phyloP scores from a whole-genome alignment of 1,140 invertebrate genomes.

The Sminthurides bifidus region DNA sequence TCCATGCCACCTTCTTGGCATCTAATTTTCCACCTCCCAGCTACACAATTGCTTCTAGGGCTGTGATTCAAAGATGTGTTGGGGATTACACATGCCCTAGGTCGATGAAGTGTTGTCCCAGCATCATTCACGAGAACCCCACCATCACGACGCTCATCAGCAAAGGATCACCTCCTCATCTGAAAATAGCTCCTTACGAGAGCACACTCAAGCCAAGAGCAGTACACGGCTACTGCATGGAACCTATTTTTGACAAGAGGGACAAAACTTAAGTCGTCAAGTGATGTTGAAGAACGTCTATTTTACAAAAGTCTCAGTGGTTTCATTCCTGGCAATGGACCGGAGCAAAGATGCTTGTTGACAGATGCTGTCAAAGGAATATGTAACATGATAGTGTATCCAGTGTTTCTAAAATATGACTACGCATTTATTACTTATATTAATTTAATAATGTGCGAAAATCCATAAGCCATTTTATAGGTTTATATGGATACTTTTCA shows the following conservation, averaged over 20 bases:
- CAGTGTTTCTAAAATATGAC: background rate
- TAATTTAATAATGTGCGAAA: no score
- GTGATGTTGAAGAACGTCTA: background rate
- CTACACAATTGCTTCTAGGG: background rate
- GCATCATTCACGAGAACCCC: background rate
- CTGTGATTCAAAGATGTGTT: slow-evolving; percentile 4
- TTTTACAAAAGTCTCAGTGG: background rate
- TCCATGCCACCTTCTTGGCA: background rate
- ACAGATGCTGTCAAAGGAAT: no score
- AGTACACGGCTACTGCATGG: slow-evolving; percentile 19
- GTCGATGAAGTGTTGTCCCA: slow-evolving; percentile 22
- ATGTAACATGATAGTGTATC: no score
- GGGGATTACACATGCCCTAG: slow-evolving; percentile 21
- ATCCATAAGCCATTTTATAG: no score
- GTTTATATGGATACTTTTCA: no score
- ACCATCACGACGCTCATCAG: background rate
- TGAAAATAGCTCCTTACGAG: no score
- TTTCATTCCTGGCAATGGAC: background rate
- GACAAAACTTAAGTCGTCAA: background rate
- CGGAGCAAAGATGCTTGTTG: no score
- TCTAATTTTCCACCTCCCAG: background rate
- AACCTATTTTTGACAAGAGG: background rate
- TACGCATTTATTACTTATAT: background rate
- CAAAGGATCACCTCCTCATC: slow-evolving; percentile 7
- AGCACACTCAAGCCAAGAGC: background rate